Percentiles rank a stretch among this genome's conserved stretches.
phyloP scores from a whole-genome alignment of 2,888 invertebrate species.

The Ptilodon capucinus region DNA sequence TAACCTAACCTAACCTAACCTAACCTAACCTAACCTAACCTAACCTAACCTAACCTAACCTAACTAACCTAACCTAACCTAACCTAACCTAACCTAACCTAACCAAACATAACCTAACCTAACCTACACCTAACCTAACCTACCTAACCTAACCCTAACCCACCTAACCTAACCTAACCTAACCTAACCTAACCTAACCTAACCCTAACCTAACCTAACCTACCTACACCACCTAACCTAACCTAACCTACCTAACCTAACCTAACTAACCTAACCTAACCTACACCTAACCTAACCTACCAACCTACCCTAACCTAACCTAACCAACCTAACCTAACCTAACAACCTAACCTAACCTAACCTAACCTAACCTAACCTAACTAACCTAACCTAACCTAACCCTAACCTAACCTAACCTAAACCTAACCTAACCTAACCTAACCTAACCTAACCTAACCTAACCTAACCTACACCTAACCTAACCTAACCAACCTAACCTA shows the following conservation, averaged over 20 bases:
- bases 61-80: constrained; percentile 24
- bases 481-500: constrained; percentile 12
- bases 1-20: constrained; percentile 23
- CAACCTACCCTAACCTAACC: constrained; percentile 14
- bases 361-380: constrained; percentile 20
- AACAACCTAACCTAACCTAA: constrained; percentile 16
- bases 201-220: constrained; percentile 19
- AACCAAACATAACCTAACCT: constrained; percentile 22
- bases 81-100: constrained; percentile 25
- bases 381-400: constrained; percentile 14
- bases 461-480: constrained; percentile 13
- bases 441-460: constrained; percentile 20
- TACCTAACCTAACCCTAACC: constrained; percentile 13
- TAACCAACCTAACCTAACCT: constrained; percentile 11
- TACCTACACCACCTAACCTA: constrained; percentile 14
- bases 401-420: too few species aligned
- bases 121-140: constrained; percentile 22
- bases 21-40: constrained; percentile 10
- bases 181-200: constrained; percentile 14
- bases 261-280: constrained; percentile 15
- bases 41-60: constrained; percentile 17
- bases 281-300: constrained; percentile 15
- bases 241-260: constrained; percentile 12
- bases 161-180: constrained; percentile 12
- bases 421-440: constrained; percentile 18